These are phyloP conservation scores for Panonychus citri DNA, from an alignment of 1,140 invertebrate genomes.

Conservation along the genomic window DNA sequence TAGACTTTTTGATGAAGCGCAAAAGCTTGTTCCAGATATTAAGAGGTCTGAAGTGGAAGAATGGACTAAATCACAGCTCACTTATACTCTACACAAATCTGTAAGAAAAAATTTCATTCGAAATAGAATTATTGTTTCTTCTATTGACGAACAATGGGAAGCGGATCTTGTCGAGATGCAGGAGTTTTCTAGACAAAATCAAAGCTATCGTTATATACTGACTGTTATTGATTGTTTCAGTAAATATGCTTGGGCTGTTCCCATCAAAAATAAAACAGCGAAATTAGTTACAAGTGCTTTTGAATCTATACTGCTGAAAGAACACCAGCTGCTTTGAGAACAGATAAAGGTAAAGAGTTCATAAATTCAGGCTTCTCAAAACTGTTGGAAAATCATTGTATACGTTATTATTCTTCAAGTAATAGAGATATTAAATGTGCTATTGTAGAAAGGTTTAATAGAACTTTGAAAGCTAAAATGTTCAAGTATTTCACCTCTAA, in stretches of 20 bases:
- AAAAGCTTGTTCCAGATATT: neutral
- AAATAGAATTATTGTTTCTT: neutral
- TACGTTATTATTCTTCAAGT: slow-evolving; percentile 23
- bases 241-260: neutral
- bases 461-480: slow-evolving; percentile 25
- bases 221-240: neutral
- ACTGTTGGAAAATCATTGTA: slow-evolving; percentile 18
- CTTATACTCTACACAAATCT: neutral
- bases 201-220: neutral
- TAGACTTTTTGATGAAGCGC: neutral
- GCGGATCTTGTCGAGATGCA: neutral
- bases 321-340: slow-evolving; percentile 2
- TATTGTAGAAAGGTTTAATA: slow-evolving; percentile 25
- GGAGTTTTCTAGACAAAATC: neutral
- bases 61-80: neutral
- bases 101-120: neutral
- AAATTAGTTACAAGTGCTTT: neutral
- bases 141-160: neutral
- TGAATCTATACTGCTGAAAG: slow-evolving; percentile 8
- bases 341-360: slow-evolving; percentile 9
- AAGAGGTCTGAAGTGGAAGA: neutral
- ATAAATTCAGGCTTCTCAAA: slow-evolving; percentile 14
- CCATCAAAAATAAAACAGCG: neutral
- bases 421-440: slow-evolving; percentile 23
- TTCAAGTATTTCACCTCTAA: slow-evolving; percentile 24